Conservation (phyloP, 1,140 invertebrate genomes). For the Drosophila athabasca region DNA sequence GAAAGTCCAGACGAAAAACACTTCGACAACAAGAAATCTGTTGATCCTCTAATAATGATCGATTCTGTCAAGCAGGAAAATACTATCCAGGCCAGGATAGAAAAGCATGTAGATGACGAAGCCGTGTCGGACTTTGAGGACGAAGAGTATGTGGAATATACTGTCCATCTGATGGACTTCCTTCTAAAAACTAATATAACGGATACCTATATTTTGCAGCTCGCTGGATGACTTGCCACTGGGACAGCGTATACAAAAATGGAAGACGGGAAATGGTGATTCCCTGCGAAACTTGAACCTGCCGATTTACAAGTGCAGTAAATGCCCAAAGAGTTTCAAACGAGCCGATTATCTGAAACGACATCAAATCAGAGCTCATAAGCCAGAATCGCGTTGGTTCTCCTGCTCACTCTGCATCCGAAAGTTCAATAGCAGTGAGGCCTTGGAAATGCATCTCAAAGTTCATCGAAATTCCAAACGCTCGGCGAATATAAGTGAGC, state of each 20-base stretch:
- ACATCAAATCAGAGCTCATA: slow-evolving; percentile 44
- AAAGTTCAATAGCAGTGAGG: slow-evolving; percentile 63
- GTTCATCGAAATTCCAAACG: slow-evolving; percentile 64
- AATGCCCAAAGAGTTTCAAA: slow-evolving; percentile 61
- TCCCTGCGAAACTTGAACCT: slow-evolving; percentile 11
- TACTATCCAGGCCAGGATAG: slow-evolving; percentile 13
- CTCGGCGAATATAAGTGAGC: slow-evolving; percentile 61
- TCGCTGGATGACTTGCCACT: slow-evolving; percentile 64
- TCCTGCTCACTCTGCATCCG: slow-evolving; percentile 65
- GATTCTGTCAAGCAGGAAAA: slow-evolving; percentile 58
- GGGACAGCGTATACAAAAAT: slow-evolving; percentile 46
- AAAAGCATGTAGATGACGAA: not conserved
- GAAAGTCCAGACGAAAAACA: slow-evolving; percentile 10
- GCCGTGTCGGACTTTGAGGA: slow-evolving; percentile 49
- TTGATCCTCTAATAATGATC: slow-evolving; percentile 63
- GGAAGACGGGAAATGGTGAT: slow-evolving; percentile 35
- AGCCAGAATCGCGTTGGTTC: slow-evolving; percentile 42
- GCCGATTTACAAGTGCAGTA: slow-evolving; percentile 37
- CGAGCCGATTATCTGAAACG: slow-evolving; percentile 49
- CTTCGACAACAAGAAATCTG: slow-evolving; percentile 49
- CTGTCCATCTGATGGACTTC: no score
- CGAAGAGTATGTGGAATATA: slow-evolving; percentile 49
- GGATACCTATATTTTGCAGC: slow-evolving; percentile 21
- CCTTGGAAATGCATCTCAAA: slow-evolving; percentile 56
- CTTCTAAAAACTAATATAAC: not conserved